These are phyloP conservation scores for Papilio xuthus DNA, from an alignment of 1,140 invertebrate genomes.

Conservation along the genomic window DNA sequence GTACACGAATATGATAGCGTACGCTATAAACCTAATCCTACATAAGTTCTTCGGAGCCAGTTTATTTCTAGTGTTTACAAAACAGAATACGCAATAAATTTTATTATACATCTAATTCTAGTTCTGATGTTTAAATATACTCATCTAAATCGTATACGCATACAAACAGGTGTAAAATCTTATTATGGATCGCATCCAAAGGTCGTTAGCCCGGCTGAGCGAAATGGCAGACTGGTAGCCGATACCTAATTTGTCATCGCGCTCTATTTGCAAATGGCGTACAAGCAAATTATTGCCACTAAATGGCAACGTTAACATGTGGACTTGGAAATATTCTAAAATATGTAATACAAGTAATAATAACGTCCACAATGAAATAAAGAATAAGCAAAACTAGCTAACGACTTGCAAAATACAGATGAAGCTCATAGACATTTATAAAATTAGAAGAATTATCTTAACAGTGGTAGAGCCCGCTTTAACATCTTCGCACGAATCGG, in stretches of 20 bases:
- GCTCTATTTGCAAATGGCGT: conserved; percentile 28
- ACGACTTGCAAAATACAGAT: neutral
- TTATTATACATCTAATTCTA: neutral
- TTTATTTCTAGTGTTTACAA: neutral
- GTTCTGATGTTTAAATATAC: conserved; percentile 9
- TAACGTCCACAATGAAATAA: neutral
- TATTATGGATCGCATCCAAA: conserved; percentile 39
- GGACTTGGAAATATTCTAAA: neutral
- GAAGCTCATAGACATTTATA: too few species aligned
- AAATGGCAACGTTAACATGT: neutral
- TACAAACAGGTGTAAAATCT: conserved; percentile 36
- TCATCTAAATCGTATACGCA: neutral
- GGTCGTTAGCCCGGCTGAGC: conserved; percentile 39
- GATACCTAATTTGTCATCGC: conserved; percentile 33
- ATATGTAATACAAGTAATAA: neutral
- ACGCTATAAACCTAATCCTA: neutral
- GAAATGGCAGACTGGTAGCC: conserved; percentile 30
- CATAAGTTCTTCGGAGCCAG: neutral
- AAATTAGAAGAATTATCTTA: too few species aligned
- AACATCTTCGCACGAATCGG: too few species aligned
- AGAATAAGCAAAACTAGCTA: neutral
- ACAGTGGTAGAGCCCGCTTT: too few species aligned
- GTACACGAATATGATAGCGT: neutral
- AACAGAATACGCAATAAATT: neutral
- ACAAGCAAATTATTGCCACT: conserved; percentile 10